Evolutionary conservation across 2,797 vertebrate species (phyloP).

Genomic region (Sphenopsis melanotis): DNA sequence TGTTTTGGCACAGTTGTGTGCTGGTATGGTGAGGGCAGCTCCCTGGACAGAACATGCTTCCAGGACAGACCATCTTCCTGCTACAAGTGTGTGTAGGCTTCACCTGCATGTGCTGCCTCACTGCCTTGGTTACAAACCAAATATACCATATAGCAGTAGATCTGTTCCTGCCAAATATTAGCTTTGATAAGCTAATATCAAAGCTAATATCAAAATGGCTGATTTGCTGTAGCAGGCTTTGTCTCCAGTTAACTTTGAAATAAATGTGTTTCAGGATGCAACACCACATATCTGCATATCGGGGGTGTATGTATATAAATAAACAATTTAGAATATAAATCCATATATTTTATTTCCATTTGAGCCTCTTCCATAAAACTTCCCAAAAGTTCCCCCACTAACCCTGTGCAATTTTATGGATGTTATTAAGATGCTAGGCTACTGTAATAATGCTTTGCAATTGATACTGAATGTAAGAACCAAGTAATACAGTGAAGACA

Average conservation of each 20-base stretch:
- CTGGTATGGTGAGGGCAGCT: fast-evolving
- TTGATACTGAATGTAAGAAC: background rate
- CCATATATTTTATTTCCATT: background rate
- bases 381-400: background rate
- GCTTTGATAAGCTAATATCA: background rate
- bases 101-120: background rate
- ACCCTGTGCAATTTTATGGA: background rate
- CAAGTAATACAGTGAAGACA: background rate
- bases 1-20: background rate
- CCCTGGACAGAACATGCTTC: background rate
- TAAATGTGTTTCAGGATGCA: background rate
- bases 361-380: background rate
- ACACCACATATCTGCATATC: background rate
- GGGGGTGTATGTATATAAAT: background rate
- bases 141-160: background rate
- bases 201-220: background rate
- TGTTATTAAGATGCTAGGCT: background rate
- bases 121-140: background rate
- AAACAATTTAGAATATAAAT: background rate
- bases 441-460: background rate
- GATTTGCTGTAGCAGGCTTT: background rate
- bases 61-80: background rate
- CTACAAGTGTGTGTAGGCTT: background rate
- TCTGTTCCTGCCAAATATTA: background rate
- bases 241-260: background rate